phyloP scores from a whole-genome alignment of 2,113 vertebrate genomes.

The Gymnocephalus cernua region DNA sequence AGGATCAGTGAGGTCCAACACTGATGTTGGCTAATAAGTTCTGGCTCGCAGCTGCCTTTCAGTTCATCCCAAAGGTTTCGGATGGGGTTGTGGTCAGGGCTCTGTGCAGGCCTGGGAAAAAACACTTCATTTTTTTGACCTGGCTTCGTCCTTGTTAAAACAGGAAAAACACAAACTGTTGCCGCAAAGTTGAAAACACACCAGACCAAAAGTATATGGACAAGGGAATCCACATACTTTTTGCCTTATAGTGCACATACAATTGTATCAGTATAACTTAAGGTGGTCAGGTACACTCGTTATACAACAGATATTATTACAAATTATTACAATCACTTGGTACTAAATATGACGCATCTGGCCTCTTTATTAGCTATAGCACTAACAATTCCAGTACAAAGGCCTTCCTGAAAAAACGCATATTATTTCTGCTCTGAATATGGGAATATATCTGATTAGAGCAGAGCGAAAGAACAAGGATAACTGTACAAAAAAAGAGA shows the following conservation, averaged over 20 bases:
- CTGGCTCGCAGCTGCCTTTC: too few relatives aligned
- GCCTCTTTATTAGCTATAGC: conserved; percentile 5
- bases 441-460: conserved; percentile 20
- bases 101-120: neutral
- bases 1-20: neutral
- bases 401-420: neutral
- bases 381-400: neutral
- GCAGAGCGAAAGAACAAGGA: conserved; percentile 9
- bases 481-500: conserved; percentile 2
- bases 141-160: neutral
- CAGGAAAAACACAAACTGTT: neutral
- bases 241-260: neutral
- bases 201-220: neutral
- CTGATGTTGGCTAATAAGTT: neutral
- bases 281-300: neutral
- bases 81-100: neutral
- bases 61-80: too few relatives aligned
- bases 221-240: neutral
- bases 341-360: conserved; percentile 33
- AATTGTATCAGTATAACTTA: neutral
- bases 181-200: neutral
- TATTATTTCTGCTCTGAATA: conserved; percentile 4
- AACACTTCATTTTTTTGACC: neutral
- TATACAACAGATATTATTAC: conserved; percentile 21
- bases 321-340: conserved; percentile 18